A percentile compares a stretch with the other conserved stretches of the same genome.
Conservation (phyloP, 1,140 invertebrate genomes). For the Sinella curviseta region DNA sequence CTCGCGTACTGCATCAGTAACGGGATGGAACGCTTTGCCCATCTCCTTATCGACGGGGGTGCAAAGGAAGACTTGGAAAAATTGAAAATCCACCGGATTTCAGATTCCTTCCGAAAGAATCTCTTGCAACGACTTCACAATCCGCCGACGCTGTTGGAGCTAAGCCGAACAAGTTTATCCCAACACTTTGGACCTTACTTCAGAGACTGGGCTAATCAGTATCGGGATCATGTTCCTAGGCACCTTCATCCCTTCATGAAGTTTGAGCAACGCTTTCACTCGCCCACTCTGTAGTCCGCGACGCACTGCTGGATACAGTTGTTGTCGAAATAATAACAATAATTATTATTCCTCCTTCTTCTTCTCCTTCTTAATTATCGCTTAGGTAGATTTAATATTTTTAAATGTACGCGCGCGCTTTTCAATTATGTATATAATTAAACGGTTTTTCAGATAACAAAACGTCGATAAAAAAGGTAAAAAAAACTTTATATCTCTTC, state of each 20-base stretch:
- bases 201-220: slow-evolving; percentile 29
- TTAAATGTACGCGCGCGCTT: too few relatives aligned
- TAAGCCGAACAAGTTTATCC: slow-evolving; percentile 18
- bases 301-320: not conserved
- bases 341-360: too few relatives aligned
- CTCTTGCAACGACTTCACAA: slow-evolving; percentile 2
- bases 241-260: slow-evolving; percentile 27
- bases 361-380: too few relatives aligned
- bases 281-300: not conserved
- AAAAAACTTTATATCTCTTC: too few relatives aligned
- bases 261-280: not conserved
- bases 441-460: too few relatives aligned
- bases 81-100: slow-evolving; percentile 23
- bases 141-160: slow-evolving; percentile 25
- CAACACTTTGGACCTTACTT: slow-evolving; percentile 15
- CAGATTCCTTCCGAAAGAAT: not conserved
- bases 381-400: too few relatives aligned
- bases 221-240: slow-evolving; percentile 29
- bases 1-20: slow-evolving; percentile 20
- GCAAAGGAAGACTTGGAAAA: not conserved
- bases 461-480: too few relatives aligned
- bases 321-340: not conserved
- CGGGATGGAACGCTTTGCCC: slow-evolving; percentile 15
- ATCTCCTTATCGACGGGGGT: slow-evolving; percentile 38
- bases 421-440: too few relatives aligned